A percentile compares a stretch with the other conserved stretches of the same genome.
Conservation (phyloP, 92 coral and sea anemone genomes). For the Porites evermanni region DNA sequence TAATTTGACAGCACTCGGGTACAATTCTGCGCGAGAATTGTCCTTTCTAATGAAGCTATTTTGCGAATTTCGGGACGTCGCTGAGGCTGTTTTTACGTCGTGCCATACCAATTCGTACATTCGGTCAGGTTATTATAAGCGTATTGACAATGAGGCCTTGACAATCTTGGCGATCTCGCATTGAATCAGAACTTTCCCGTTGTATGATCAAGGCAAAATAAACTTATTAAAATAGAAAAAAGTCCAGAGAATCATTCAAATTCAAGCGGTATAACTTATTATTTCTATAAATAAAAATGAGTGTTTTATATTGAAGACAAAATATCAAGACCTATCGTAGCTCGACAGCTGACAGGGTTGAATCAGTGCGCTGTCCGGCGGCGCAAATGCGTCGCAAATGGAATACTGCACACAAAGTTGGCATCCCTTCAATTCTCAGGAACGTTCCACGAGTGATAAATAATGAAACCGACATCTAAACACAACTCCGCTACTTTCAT, state of each 20-base stretch:
- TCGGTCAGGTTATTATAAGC: no score
- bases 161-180: not conserved
- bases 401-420: no score
- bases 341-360: no score
- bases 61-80: conserved; percentile 6
- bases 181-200: not conserved
- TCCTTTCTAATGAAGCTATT: conserved; percentile 36
- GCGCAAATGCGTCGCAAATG: no score
- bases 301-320: conserved; percentile 19
- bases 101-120: not conserved
- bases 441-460: no score
- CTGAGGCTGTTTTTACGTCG: conserved; percentile 2
- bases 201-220: conserved; percentile 6
- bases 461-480: no score
- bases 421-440: no score
- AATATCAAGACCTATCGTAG: not conserved
- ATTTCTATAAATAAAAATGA: conserved; percentile 6
- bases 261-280: not conserved
- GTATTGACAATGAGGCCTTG: no score
- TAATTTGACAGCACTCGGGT: conserved; percentile 28
- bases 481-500: not conserved
- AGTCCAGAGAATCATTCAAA: not conserved
- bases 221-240: not conserved
- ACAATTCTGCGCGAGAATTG: not conserved
- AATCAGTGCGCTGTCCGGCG: no score